Evolutionary conservation across 2,888 invertebrate genomes (phyloP).

Genomic region (Steromphala cineraria): DNA sequence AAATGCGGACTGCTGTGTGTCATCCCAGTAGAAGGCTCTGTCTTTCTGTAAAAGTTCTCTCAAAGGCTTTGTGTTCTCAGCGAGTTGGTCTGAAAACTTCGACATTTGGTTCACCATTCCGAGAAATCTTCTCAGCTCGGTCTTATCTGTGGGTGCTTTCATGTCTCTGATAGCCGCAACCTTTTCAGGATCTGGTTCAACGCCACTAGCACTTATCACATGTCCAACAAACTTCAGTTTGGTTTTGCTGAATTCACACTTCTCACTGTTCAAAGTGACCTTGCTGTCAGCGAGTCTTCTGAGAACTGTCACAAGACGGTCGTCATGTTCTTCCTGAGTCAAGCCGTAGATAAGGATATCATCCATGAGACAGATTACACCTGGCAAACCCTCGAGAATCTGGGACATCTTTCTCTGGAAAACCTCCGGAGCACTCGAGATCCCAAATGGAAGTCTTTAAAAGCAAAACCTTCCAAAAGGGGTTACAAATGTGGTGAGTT

Average conservation of each 20-base stretch:
- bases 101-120: neutral
- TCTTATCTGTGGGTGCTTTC: neutral
- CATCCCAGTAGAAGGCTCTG: neutral
- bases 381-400: too few relatives aligned
- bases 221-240: neutral
- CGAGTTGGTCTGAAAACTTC: neutral
- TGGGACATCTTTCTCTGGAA: slow-evolving; percentile 28
- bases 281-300: too few relatives aligned
- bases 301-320: too few relatives aligned
- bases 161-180: neutral
- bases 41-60: neutral
- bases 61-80: neutral
- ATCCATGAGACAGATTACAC: slow-evolving; percentile 16
- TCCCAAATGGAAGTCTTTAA: slow-evolving; percentile 37
- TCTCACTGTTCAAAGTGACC: too few relatives aligned
- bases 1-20: neutral
- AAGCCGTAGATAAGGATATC: too few relatives aligned
- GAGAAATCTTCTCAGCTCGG: neutral
- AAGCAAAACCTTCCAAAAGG: slow-evolving; percentile 38
- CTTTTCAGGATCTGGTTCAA: neutral
- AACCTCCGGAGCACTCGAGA: slow-evolving; percentile 31
- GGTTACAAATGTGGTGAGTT: too few relatives aligned
- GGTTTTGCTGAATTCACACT: neutral
- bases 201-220: neutral
- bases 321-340: too few relatives aligned